Percentiles rank a stretch among this genome's conserved stretches.
Conservation (phyloP, 2,888 invertebrate genomes). For the Chymomyza procnemis region DNA sequence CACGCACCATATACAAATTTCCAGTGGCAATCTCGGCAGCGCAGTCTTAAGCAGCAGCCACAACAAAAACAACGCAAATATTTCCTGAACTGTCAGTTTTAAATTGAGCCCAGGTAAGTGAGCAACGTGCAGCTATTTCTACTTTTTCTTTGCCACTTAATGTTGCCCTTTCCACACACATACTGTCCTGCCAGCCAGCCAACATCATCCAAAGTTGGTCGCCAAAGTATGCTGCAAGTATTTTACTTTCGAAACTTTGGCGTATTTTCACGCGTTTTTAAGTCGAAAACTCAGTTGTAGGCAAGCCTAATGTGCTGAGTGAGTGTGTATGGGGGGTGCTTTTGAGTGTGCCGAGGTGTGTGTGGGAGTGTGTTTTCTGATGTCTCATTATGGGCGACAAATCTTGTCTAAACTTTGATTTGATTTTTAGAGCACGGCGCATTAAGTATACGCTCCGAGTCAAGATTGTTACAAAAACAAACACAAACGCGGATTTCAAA, state of each 20-base stretch:
- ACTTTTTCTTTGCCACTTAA: slow-evolving; percentile 3
- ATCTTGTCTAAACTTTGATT: slow-evolving; percentile 20
- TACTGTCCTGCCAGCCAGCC: slow-evolving; percentile 12
- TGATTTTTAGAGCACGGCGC: slow-evolving; percentile 6
- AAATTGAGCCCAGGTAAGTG: slow-evolving; percentile 49
- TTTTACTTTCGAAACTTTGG: slow-evolving; percentile 41
- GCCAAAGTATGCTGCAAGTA: slow-evolving; percentile 34
- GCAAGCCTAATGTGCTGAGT: not conserved
- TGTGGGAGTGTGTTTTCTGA: not conserved
- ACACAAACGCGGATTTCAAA: too few relatives aligned
- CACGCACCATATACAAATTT: slow-evolving; percentile 24
- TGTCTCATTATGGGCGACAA: not conserved
- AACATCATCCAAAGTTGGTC: slow-evolving; percentile 21
- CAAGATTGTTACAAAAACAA: not conserved
- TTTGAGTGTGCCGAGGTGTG: not conserved
- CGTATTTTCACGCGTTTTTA: slow-evolving; percentile 50
- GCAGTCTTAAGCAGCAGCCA: slow-evolving; percentile 1
- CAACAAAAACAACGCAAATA: slow-evolving; percentile 40
- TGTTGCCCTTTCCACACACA: not conserved
- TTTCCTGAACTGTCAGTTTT: slow-evolving; percentile 39
- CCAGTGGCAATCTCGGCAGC: slow-evolving; percentile 47
- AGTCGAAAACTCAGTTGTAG: not conserved
- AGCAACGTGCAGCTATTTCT: slow-evolving; percentile 2
- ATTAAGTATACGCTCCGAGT: not conserved
- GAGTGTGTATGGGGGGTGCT: not conserved